These are phyloP conservation scores for Myotis yumanensis DNA, from an alignment of 2,113 vertebrate species.

Conservation along the genomic window DNA sequence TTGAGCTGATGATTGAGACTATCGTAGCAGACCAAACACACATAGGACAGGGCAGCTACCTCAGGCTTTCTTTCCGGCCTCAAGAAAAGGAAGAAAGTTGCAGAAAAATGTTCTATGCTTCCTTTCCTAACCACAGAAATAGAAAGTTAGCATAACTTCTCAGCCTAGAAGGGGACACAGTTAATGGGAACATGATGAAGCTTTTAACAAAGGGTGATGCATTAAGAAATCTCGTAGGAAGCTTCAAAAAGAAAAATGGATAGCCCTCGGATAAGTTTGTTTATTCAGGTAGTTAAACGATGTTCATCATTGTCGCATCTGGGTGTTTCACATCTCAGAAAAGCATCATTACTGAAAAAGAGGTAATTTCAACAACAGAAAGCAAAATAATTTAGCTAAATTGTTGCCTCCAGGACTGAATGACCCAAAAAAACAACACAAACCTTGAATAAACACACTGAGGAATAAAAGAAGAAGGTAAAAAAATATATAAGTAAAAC, in stretches of 20 bases:
- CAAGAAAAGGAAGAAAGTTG: not conserved
- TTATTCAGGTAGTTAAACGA: constrained; percentile 71
- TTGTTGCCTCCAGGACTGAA: constrained; percentile 52
- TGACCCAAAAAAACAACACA: constrained; percentile 41
- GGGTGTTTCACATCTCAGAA: constrained; percentile 56
- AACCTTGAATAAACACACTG: not conserved
- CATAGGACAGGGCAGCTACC: fast-evolving
- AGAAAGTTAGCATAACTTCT: not conserved
- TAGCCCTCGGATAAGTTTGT: constrained; percentile 64
- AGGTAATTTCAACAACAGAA: constrained; percentile 67
- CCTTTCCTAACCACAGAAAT: not conserved
- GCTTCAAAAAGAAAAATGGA: constrained; percentile 64
- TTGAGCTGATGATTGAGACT: not conserved
- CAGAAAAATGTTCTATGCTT: not conserved
- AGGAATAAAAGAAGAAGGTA: not conserved
- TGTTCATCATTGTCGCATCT: constrained; percentile 54
- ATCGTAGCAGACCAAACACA: fast-evolving
- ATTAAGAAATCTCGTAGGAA: constrained; percentile 31
- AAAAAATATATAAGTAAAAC: not conserved
- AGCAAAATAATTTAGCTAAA: constrained; percentile 60
- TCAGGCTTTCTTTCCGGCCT: not conserved
- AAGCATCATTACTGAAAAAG: constrained; percentile 54
- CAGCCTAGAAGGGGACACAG: not conserved
- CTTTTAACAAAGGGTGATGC: constrained; percentile 41
- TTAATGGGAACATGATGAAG: constrained; percentile 59